Base-by-base conservation (phyloP, 2,113 vertebrate genomes). In the Podiceps cristatus region DNA sequence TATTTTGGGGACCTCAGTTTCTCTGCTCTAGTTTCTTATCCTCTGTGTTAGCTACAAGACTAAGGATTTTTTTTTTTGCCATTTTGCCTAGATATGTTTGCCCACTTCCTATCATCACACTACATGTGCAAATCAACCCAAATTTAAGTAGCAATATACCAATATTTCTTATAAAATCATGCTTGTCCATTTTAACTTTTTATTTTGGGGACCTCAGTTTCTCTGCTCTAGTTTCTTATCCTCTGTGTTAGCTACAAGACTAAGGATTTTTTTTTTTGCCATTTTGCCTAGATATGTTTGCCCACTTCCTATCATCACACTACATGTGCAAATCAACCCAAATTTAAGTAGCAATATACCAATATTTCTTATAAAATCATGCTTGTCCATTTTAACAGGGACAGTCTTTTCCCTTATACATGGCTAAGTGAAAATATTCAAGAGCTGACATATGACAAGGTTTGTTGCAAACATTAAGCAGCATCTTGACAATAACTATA, bases 401-500 rank as follows among this genome's bases (percentile, higher is more conserved):
- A 47, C 17, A 50, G 55, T 77, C 50, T 90, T 62, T 68, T 92
- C 91, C 75, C 17, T 82, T 53, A 71, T 80, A 83, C 88, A 55
- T 86, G 67, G 55, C 85, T 96, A 96, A 90, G 87, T 88, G 72
- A 93, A 96, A 97, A 97, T 71, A 94, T 89, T 91, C 80, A 89
- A 87, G 97, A 95, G 59, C 47, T 98, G 98, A 98, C 86, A 96
- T 96, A 96, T 95, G 96, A 98, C 97, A 97, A 94, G 96, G 96
- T 98, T 98, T 98, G 96, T 98, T 98, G 88, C 37, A 97, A 97
- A 87, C 78, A 96, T 98, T 98, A 98, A 98, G 91, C 94, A 97
- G 88, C 71, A 25, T 96, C 96, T 96, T 97, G 98, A 98, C 98
- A 99, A 99, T 98, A 98, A 98, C 98, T 98, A 81, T 99, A 99